A percentile compares a stretch with the other conserved stretches of the same genome.
Evolutionary conservation across 2,113 vertebrate species (phyloP).

Genomic region (Eidolon helvum): DNA sequence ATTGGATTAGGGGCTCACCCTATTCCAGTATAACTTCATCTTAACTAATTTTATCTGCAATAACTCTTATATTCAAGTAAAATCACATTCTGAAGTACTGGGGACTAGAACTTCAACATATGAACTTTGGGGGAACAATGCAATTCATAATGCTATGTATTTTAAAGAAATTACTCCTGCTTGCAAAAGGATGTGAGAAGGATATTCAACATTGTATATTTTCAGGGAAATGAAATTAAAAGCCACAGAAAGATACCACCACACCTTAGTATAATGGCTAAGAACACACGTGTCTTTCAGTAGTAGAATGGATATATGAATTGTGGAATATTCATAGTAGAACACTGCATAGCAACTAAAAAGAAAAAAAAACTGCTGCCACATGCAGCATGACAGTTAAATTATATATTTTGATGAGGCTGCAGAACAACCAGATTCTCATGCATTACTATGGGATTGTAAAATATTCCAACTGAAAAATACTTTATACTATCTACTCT

Average conservation of each 20-base stretch:
- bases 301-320: neutral
- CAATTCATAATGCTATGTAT: neutral
- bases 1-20: neutral
- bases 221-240: neutral
- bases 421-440: neutral
- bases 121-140: neutral
- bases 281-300: neutral
- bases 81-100: neutral
- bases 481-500: neutral
- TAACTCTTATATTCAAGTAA: neutral
- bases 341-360: neutral
- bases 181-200: neutral
- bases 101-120: neutral
- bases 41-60: neutral
- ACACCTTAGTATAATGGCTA: neutral
- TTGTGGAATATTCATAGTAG: neutral
- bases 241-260: neutral
- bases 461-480: neutral
- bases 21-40: neutral
- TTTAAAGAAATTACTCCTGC: neutral
- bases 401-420: neutral
- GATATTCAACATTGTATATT: neutral
- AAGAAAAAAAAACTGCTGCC: neutral
- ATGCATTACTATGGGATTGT: neutral
- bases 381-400: neutral